phyloP scores from a whole-genome alignment of 2,888 invertebrate species.

The Eulithis prunata region DNA sequence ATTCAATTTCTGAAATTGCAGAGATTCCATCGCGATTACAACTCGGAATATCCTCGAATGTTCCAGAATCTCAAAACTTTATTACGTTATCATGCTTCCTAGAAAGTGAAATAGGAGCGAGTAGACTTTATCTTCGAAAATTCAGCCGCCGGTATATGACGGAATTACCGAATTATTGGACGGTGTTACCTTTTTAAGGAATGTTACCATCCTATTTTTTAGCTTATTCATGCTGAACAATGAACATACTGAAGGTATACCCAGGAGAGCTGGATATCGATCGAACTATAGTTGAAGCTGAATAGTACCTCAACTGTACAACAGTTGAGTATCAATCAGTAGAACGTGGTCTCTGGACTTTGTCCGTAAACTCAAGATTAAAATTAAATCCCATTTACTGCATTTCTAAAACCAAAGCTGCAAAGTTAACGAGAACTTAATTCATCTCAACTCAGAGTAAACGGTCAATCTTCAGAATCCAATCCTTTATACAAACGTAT shows the following conservation, averaged over 20 bases:
- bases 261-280: too few relatives aligned
- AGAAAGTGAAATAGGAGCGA: constrained; percentile 18
- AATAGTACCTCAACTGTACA: too few relatives aligned
- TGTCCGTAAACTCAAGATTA: too few relatives aligned
- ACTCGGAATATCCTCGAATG: constrained; percentile 17
- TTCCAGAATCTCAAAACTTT: constrained; percentile 19
- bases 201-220: too few relatives aligned
- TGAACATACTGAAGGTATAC: too few relatives aligned
- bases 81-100: constrained; percentile 22
- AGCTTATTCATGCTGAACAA: too few relatives aligned
- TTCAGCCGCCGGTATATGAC: constrained; percentile 1
- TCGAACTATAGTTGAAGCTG: too few relatives aligned
- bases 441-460: constrained; percentile 31
- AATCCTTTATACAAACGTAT: constrained; percentile 48
- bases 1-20: constrained; percentile 10
- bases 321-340: too few relatives aligned
- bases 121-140: neutral
- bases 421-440: constrained; percentile 33
- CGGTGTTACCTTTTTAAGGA: too few relatives aligned
- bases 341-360: too few relatives aligned
- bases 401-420: constrained; percentile 22
- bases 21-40: constrained; percentile 16
- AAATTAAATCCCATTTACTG: neutral
- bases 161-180: too few relatives aligned
- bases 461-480: constrained; percentile 43